Evolutionary conservation across 1,140 invertebrate species (phyloP).

Genomic region (Melipona quadrifasciata): DNA sequence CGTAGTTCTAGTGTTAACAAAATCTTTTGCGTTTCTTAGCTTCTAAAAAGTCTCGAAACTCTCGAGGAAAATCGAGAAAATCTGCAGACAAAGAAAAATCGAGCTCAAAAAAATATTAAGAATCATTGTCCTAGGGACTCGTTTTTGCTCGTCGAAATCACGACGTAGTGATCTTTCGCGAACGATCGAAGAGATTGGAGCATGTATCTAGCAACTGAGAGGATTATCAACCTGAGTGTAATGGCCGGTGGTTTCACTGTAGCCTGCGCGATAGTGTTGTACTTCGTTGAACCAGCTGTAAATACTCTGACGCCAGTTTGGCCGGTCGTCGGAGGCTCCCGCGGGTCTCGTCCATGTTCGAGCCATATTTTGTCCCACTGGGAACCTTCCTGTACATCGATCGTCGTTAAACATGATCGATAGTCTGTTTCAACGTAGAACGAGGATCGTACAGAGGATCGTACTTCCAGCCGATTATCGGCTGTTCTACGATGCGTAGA

Average conservation of each 20-base stretch:
- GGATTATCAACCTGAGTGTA: slow-evolving; percentile 88
- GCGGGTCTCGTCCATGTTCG: slow-evolving; percentile 89
- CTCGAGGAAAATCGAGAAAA: too few species aligned
- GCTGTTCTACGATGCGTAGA: neutral
- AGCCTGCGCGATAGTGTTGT: slow-evolving; percentile 85
- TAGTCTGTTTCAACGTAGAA: neutral
- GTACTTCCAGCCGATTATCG: neutral
- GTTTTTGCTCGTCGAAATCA: neutral
- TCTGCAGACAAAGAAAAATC: too few species aligned
- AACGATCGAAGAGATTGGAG: too few species aligned
- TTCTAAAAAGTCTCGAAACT: too few species aligned
- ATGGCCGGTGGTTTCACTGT: slow-evolving; percentile 87
- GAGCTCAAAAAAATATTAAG: too few species aligned
- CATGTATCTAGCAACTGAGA: neutral
- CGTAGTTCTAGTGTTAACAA: too few species aligned
- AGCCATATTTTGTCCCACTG: slow-evolving; percentile 92
- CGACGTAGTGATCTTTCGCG: neutral
- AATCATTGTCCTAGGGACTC: neutral
- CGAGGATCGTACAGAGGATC: neutral
- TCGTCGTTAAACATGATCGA: slow-evolving; percentile 14
- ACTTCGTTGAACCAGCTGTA: slow-evolving; percentile 92
- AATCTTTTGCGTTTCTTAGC: too few species aligned
- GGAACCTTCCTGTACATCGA: slow-evolving; percentile 84
- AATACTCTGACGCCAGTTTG: slow-evolving; percentile 89
- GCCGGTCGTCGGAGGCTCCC: slow-evolving; percentile 83